Evolutionary conservation across 2,113 vertebrate species (phyloP).

Genomic region (Cynopterus brachyotis): DNA sequence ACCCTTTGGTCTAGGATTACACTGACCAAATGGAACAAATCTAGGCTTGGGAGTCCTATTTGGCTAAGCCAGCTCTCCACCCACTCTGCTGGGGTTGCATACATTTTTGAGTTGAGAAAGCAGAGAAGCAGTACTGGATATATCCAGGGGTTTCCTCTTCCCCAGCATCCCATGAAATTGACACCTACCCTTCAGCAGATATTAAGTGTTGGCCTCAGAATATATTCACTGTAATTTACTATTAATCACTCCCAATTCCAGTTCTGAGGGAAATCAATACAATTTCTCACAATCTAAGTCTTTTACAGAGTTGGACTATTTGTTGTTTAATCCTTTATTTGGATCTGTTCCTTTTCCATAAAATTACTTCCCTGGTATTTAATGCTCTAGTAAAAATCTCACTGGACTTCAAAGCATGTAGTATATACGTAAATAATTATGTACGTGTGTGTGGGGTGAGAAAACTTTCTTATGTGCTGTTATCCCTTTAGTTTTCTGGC

Average conservation of each 20-base stretch:
- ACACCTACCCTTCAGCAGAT: constrained; percentile 25
- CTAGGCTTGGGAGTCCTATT: background rate
- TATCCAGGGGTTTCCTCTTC: background rate
- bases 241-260: background rate
- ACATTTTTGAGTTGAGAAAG: background rate
- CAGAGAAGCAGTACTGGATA: background rate
- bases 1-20: background rate
- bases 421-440: background rate
- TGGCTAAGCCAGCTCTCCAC: background rate
- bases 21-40: background rate
- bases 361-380: constrained; percentile 13
- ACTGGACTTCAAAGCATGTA: background rate
- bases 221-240: background rate
- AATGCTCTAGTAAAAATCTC: background rate
- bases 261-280: background rate
- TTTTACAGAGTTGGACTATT: background rate
- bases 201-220: background rate
- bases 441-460: background rate
- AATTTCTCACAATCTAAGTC: background rate
- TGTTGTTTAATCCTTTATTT: constrained; percentile 30
- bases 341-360: constrained; percentile 11
- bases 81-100: background rate
- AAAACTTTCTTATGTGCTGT: background rate
- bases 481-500: background rate
- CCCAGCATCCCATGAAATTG: background rate